Evolutionary conservation across 2,113 vertebrate species (phyloP).

Genomic region (Hyperopisus bebe): DNA sequence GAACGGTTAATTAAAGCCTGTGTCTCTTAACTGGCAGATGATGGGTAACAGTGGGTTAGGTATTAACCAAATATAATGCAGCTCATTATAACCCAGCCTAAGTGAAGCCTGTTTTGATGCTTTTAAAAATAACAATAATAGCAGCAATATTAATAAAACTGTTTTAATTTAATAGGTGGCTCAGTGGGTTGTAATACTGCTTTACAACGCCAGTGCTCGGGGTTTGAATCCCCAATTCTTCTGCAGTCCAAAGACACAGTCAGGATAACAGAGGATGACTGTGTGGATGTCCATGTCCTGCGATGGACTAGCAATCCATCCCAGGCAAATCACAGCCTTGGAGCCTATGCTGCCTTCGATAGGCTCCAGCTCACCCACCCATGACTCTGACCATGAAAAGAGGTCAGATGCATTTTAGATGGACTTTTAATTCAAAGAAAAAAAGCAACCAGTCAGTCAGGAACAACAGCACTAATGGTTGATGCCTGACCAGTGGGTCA

Average conservation of each 20-base stretch:
- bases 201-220: neutral
- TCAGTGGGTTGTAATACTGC: neutral
- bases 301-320: neutral
- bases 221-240: neutral
- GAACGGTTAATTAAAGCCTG: conserved; percentile 8
- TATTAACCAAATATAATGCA: neutral
- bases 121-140: conserved; percentile 7
- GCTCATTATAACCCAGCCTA: neutral
- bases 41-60: neutral
- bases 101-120: neutral
- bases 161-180: neutral
- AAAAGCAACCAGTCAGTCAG: neutral
- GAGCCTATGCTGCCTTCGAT: neutral
- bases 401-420: neutral
- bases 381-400: neutral
- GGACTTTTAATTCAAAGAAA: neutral
- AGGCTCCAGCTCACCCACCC: neutral
- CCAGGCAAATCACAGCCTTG: neutral
- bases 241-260: neutral
- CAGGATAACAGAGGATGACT: neutral
- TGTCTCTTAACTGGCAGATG: neutral
- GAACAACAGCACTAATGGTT: neutral
- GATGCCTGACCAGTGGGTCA: neutral
- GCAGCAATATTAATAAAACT: neutral
- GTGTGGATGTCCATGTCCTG: neutral